Percentiles rank a stretch among this genome's conserved stretches.
phyloP scores from a whole-genome alignment of 1,140 invertebrate genomes.

The Lutraria rhynchaena region DNA sequence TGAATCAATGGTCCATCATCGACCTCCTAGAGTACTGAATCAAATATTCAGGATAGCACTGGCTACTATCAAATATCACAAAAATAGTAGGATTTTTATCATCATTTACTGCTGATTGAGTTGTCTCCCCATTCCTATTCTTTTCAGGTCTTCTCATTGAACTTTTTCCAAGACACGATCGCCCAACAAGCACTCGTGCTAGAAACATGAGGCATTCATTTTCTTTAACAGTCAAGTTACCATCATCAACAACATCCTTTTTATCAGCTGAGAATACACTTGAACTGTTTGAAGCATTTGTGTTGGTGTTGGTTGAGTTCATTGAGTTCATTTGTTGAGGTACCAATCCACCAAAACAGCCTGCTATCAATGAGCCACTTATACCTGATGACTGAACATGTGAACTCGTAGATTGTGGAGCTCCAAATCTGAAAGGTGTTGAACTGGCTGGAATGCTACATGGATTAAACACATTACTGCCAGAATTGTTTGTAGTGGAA shows the following conservation, averaged over 20 bases:
- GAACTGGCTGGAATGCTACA: no score
- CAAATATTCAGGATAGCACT: slow-evolving; percentile 74
- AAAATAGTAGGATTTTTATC: slow-evolving; percentile 63
- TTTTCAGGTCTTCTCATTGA: slow-evolving; percentile 51
- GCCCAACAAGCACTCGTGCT: slow-evolving; percentile 62
- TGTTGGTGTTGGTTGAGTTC: no score
- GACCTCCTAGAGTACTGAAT: slow-evolving; percentile 70
- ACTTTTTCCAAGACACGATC: slow-evolving; percentile 26
- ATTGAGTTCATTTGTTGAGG: no score
- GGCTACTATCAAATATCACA: slow-evolving; percentile 74
- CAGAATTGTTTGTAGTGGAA: no score
- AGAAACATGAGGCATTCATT: slow-evolving; percentile 58
- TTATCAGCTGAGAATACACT: neutral
- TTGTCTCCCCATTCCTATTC: slow-evolving; percentile 38
- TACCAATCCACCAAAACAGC: no score
- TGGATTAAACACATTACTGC: no score
- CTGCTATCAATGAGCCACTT: no score
- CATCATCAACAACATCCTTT: neutral
- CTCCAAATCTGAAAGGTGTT: no score
- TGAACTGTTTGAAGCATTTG: neutral
- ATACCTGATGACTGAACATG: no score
- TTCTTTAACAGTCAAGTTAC: neutral
- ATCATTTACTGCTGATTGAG: slow-evolving; percentile 70
- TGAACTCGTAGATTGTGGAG: no score
- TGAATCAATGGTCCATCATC: no score